Base-by-base conservation (phyloP, 2,888 invertebrate species). In the Caenorhabditis macrosperma region DNA sequence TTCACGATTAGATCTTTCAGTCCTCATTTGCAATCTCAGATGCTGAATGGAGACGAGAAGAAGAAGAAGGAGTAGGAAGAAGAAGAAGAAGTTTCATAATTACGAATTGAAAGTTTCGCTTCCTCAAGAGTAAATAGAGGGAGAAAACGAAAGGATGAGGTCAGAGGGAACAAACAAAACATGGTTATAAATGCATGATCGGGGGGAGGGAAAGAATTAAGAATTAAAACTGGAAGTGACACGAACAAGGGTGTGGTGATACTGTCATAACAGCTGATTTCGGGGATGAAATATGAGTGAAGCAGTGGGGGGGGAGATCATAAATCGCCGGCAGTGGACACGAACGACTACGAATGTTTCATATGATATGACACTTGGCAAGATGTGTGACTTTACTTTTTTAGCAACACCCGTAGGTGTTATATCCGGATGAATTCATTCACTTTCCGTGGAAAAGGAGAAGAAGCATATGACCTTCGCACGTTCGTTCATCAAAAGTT, bases 141-240 rank as follows among this genome's bases (percentile, higher is more conserved):
- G n/a, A 12, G 38, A 22, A 24, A 41, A 46, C n/a, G 17, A 24
- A 24, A 30, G 35, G 46, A 44, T 46, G 60, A 61, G 52, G 38
- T 60, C 35, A 55, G 61, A 69, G 35, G 35, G 55, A 71, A 71
- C 54, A 61, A 61, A 71, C 52, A 61, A 54, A 60, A 61, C 50
- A 55, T 71, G 60, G 71, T 61, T 69, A 60, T 30, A 54, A 54
- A 54, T 54, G 54, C 54, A 54, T 54, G 55, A 55, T 54, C n/a
- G n/a, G n/a, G n/a, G 67, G 17, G 17, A 63, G 6, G 44, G 15
- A 38, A 38, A 44, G 44, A 20, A 50, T 46, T 71, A 30, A 20
- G 38, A 68, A 68, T 50, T 68, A 68, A n/a, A 68, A 68, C 68
- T 68, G 68, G 68, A 68, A 68, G 57, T 59, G 15, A 52, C n/a